Conservation (phyloP, 2,797 vertebrate species). For the Remorina albescens region DNA sequence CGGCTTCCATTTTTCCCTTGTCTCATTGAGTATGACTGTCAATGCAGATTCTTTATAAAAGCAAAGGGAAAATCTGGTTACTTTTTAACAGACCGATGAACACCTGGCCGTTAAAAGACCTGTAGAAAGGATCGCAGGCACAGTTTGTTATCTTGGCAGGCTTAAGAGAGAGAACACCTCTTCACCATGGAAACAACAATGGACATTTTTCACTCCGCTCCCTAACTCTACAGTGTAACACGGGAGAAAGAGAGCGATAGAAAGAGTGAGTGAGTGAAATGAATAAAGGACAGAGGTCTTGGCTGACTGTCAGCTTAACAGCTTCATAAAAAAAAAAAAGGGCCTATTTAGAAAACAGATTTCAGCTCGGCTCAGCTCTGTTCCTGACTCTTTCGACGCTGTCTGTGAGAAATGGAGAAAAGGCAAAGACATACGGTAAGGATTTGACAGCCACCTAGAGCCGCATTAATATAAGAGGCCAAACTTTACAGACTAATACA, state of each 20-base stretch:
- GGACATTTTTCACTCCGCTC: slow-evolving; percentile 32
- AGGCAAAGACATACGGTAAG: slow-evolving; percentile 18
- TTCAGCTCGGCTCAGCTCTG: slow-evolving; percentile 19
- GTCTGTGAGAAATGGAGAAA: slow-evolving; percentile 28
- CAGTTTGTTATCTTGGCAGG: slow-evolving; percentile 49
- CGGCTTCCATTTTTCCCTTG: slow-evolving; percentile 47
- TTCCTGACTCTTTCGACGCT: slow-evolving; percentile 23
- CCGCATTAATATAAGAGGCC: slow-evolving; percentile 36
- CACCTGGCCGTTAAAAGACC: slow-evolving; percentile 44
- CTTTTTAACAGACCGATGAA: slow-evolving; percentile 67
- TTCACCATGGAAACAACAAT: slow-evolving; percentile 34
- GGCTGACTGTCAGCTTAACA: slow-evolving; percentile 70
- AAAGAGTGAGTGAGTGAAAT: slow-evolving; percentile 32
- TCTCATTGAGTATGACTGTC: slow-evolving; percentile 61
- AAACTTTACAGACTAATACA: slow-evolving; percentile 43
- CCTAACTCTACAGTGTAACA: slow-evolving; percentile 20
- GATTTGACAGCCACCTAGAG: slow-evolving; percentile 52
- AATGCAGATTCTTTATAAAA: slow-evolving; percentile 67
- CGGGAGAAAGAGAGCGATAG: slow-evolving; percentile 22
- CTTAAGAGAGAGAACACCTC: slow-evolving; percentile 30
- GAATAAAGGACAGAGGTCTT: slow-evolving; percentile 67
- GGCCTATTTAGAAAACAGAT: slow-evolving; percentile 67
- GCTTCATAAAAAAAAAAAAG: slow-evolving; percentile 67
- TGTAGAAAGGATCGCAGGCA: slow-evolving; percentile 31
- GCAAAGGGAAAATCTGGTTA: slow-evolving; percentile 60